phyloP scores from a whole-genome alignment of 2,888 invertebrate species.

The Melanchra persicariae region DNA sequence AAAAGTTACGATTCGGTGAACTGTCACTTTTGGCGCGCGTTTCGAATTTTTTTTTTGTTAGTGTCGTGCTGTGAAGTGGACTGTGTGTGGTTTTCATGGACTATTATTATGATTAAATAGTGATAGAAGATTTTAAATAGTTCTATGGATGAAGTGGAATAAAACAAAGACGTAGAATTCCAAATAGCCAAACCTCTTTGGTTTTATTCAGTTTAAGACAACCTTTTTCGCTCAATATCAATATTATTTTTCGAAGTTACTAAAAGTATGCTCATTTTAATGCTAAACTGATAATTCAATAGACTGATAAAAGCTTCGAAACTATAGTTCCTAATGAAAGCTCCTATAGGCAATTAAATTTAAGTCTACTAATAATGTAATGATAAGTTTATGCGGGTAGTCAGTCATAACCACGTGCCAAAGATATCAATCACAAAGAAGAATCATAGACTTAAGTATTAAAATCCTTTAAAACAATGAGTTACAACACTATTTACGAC shows the following conservation, averaged over 20 bases:
- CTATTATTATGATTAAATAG: background rate
- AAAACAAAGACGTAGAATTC: background rate
- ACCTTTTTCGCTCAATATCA: conserved; percentile 22
- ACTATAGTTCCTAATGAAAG: conserved; percentile 34
- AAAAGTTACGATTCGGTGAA: conserved; percentile 71
- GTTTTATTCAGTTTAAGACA: background rate
- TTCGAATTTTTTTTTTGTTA: conserved; percentile 53
- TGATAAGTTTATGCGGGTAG: background rate
- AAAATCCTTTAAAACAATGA: conserved; percentile 70
- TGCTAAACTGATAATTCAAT: background rate
- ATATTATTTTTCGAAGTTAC: background rate
- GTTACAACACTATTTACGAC: conserved; percentile 79
- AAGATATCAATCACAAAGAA: background rate
- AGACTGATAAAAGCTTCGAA: conserved; percentile 24
- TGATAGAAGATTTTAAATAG: background rate
- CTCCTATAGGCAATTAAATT: background rate
- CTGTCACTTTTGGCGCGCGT: conserved; percentile 70
- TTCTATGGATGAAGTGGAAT: background rate
- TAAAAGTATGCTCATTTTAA: conserved; percentile 12
- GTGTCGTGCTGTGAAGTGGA: conserved; percentile 28
- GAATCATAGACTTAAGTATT: background rate
- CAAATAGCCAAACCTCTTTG: background rate
- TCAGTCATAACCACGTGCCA: background rate
- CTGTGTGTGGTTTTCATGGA: conserved; percentile 11
- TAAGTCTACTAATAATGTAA: background rate